Evolutionary conservation across 1,140 invertebrate genomes (phyloP).

Genomic region (Philotrypesis tridentata): DNA sequence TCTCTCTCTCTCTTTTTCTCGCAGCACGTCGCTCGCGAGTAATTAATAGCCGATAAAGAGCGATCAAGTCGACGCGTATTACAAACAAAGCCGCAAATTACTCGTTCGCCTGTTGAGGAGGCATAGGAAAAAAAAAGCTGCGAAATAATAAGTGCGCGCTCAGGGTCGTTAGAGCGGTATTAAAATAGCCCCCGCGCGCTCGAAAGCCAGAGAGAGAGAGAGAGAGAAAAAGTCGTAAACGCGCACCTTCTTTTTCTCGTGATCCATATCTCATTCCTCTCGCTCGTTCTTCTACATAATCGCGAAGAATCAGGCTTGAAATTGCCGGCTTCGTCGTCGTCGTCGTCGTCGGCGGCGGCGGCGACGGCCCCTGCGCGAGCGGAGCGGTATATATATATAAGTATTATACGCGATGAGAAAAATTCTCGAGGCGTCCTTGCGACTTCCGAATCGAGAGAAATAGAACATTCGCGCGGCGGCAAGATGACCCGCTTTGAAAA

Average conservation of each 20-base stretch:
- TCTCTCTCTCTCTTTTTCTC: no score
- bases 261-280: not conserved
- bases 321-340: no score
- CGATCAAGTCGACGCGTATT: not conserved
- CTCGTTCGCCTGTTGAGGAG: not conserved
- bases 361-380: no score
- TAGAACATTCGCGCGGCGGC: not conserved
- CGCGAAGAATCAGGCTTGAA: not conserved
- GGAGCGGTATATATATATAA: not conserved
- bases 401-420: not conserved
- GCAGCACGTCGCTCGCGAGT: not conserved
- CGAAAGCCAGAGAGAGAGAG: no score
- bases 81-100: constrained; percentile 2
- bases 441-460: not conserved
- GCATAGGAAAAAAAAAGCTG: not conserved
- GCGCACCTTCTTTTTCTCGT: not conserved
- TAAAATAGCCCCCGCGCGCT: not conserved
- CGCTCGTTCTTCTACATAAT: not conserved
- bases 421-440: not conserved
- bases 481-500: constrained; percentile 5
- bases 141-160: not conserved
- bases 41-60: not conserved
- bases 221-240: not conserved
- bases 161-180: not conserved
- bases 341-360: no score